Evolutionary conservation across 1,140 invertebrate species (phyloP), one percentile per base, ranked within the genome.

Genomic region (Drosophila lacertosa): DNA sequence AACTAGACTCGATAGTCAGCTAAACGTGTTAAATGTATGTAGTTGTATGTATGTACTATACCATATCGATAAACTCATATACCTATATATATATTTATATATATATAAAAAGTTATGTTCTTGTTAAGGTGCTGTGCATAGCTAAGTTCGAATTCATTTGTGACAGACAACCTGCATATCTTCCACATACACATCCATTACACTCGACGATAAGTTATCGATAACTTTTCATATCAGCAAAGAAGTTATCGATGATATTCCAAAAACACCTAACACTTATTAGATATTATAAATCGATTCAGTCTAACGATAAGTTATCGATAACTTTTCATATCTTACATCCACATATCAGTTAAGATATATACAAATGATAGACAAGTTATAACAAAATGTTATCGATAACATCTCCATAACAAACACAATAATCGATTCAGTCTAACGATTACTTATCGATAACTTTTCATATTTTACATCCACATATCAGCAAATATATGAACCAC

Each of bases 61-160:
- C 39, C 39, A 11, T 68, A 55, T 26, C 9, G 4, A 26, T 47
- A 53, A 54, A 29, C 24, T 33, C 32, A 40, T 54, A 15, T 39
- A 26, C 57, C 15, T 39, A 35, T 50, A 26, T 58, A 48, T 55
- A 64, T 39, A 44, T 22, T 7, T 45, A 53, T 64, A 40, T 35
- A 42, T 48, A 40, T 54, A 15, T 39, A 26, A 16, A 39, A 33
- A 44, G 40, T 63, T 63, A 18, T 51, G 24, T 74, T 74, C 55
- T 55, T 48, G 44, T 67, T 83, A 66, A 82, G 74, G 74, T 83
- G 79, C 79, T 83, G 70, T 74, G 79, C 70, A 77, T 70, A 70
- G 42, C 53, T 62, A 60, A 70, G 55, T 59, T 33, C 33, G 9
- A 9, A 16, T 45, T 29, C 20, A 54, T 33, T 20, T 35, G 39